Evolutionary conservation across 1,140 invertebrate species (phyloP), one percentile per base, ranked within the genome.

Genomic region (Cydia amplana): DNA sequence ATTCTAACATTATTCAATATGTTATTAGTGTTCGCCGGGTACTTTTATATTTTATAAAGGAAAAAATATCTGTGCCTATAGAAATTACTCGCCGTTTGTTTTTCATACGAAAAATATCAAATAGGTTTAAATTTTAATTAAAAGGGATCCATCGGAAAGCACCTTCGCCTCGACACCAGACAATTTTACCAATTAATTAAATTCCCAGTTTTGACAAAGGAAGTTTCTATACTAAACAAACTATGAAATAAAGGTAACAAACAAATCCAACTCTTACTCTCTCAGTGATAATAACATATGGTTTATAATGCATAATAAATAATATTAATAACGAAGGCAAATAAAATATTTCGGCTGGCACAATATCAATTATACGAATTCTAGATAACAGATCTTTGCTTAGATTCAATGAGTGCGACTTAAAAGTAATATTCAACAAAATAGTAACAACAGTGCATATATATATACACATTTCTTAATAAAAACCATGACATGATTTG

Each of bases 341-440:
- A 55, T 73, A 73, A 55, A 67, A 25, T 20, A 75, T 67, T 60
- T 75, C 72, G 9, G 77, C 77, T 83, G 82, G 82, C 82, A 83
- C 78, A 78, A 55, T 63, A 77, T 65, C 76, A 79, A 72, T 74
- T 76, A 72, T 60, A 77, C 43, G 75, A 67, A 70, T 77, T 77
- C 74, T 32, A 77, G 72, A 73, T 74, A 83, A 80, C 80, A 81
- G 82, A 83, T 83, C 80, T 78, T 83, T 81, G 78, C 76, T 74
- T 73, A 79, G 75, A 83, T 78, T 79, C 78, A 81, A 81, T 78
- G 63, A 78, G 75, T 81, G 79, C 78, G 7, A 77, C 32, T 77
- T 79, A 75, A 79, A 75, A 76, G 60, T 74, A 81, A 12, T n/a
- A 74, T 67, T 75, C 72, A 81, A 78, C 63, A 76, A 78, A 77